Conservation (phyloP, 1,140 invertebrate species). For the Orussus abietinus region DNA sequence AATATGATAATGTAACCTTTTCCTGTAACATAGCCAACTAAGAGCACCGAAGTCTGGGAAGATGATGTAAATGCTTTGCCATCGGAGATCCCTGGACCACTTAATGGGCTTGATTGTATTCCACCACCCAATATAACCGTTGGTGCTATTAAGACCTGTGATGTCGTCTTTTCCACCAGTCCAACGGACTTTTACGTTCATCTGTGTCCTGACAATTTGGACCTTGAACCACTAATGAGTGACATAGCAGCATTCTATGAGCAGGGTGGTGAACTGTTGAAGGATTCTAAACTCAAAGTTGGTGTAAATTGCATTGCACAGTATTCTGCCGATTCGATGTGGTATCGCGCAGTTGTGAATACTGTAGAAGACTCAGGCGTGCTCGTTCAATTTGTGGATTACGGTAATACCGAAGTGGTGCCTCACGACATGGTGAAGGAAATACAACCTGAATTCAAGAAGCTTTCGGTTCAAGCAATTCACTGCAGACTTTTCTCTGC, state of each 20-base stretch:
- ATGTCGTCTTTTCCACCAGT: slow-evolving; percentile 33
- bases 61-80: too few species aligned
- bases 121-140: slow-evolving; percentile 27
- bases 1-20: too few species aligned
- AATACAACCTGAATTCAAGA: slow-evolving; percentile 31
- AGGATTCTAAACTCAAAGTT: slow-evolving; percentile 17
- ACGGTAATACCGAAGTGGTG: slow-evolving; percentile 49
- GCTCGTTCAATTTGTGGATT: slow-evolving; percentile 57
- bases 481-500: slow-evolving; percentile 40
- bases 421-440: slow-evolving; percentile 38
- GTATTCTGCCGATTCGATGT: slow-evolving; percentile 52
- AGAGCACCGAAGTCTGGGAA: too few species aligned
- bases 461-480: slow-evolving; percentile 41
- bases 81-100: too few species aligned
- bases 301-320: slow-evolving; percentile 50
- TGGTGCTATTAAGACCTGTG: slow-evolving; percentile 31
- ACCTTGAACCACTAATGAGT: slow-evolving; percentile 44
- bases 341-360: slow-evolving; percentile 57
- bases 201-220: slow-evolving; percentile 36
- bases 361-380: slow-evolving; percentile 29
- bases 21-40: too few species aligned
- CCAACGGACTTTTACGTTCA: slow-evolving; percentile 54
- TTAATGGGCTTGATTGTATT: too few species aligned
- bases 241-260: slow-evolving; percentile 38
- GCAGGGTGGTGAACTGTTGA: slow-evolving; percentile 23